phyloP scores from a whole-genome alignment of 2,113 vertebrate species.

The Platanista minor region DNA sequence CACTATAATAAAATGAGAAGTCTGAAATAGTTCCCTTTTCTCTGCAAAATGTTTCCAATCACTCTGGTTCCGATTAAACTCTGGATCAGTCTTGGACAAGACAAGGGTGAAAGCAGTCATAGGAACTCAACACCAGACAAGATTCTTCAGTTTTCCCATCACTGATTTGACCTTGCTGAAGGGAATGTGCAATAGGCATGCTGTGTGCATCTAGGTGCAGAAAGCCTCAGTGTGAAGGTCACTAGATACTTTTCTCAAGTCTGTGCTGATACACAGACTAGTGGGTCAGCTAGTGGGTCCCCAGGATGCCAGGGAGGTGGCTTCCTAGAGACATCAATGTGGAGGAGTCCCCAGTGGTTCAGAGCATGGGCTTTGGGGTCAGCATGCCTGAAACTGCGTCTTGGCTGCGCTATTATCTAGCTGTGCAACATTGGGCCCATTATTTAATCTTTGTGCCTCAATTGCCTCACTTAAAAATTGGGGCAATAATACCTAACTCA shows the following conservation, averaged over 20 bases:
- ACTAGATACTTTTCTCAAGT: neutral
- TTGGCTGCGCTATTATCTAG: too few species aligned
- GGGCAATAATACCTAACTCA: neutral
- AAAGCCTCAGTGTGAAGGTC: neutral
- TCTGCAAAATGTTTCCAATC: conserved; percentile 44
- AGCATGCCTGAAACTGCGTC: rapidly evolving
- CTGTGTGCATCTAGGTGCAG: neutral
- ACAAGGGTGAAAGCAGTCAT: neutral
- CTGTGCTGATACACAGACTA: neutral
- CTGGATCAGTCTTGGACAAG: neutral
- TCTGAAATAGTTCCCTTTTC: conserved; percentile 18
- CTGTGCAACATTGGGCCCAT: neutral
- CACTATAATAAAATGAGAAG: conserved; percentile 42
- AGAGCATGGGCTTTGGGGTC: neutral
- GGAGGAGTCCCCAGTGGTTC: neutral
- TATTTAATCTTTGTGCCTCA: neutral
- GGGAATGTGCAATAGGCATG: rapidly evolving
- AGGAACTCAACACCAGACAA: neutral
- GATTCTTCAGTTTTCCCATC: neutral
- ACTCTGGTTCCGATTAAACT: conserved; percentile 34
- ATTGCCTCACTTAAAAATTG: neutral
- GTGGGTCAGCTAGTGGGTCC: neutral
- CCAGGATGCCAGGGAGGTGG: too few species aligned
- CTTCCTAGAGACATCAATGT: rapidly evolving
- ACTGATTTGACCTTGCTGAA: neutral